Conservation (phyloP, 2,113 vertebrate species). For the Microcebus ravelobensis region DNA sequence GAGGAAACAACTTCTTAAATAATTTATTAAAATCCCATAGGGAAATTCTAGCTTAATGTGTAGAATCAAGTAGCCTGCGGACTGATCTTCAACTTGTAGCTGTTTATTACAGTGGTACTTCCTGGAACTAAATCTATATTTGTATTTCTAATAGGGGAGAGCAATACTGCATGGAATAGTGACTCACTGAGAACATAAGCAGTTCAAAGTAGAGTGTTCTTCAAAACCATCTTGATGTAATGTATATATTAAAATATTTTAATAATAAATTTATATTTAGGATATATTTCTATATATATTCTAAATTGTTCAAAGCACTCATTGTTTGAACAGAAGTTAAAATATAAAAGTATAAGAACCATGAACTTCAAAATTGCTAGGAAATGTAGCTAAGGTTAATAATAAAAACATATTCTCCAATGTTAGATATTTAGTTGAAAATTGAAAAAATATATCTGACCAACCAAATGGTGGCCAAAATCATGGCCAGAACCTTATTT, state of each 20-base stretch:
- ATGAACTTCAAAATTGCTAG: neutral
- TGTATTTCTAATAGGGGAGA: neutral
- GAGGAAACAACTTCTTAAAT: neutral
- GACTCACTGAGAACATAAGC: neutral
- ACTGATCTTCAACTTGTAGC: neutral
- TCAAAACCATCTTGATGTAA: neutral
- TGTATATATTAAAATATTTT: neutral
- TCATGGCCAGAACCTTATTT: neutral
- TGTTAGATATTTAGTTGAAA: neutral
- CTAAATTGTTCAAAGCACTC: neutral
- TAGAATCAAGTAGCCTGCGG: neutral
- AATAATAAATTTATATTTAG: neutral
- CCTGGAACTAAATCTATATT: neutral
- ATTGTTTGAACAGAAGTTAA: neutral
- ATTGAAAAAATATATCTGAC: neutral
- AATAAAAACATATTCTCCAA: rapidly evolving
- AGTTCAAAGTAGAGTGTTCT: neutral
- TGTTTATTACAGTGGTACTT: neutral
- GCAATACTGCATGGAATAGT: neutral
- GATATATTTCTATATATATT: neutral
- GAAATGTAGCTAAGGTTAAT: neutral
- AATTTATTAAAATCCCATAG: neutral
- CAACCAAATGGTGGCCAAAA: neutral
- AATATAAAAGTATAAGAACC: neutral
- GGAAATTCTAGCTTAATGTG: neutral